Conservation (phyloP, 2,113 vertebrate genomes). For the Paramisgurnus dabryanus region DNA sequence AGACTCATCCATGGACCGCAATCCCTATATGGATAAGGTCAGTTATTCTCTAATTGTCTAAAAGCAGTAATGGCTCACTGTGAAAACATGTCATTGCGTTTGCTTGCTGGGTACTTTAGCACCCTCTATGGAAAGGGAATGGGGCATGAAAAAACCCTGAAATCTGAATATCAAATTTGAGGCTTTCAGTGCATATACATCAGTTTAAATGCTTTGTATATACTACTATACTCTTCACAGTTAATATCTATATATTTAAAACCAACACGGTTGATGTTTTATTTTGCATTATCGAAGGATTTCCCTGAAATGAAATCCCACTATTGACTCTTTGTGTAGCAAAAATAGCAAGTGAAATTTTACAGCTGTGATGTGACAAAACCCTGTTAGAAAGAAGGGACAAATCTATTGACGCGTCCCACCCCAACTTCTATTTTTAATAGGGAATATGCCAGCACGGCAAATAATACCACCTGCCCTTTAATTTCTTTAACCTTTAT, state of each 20-base stretch:
- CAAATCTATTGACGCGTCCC: not conserved
- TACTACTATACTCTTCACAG: too few relatives aligned
- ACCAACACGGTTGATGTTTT: too few relatives aligned
- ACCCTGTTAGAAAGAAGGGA: not conserved
- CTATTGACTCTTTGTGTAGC: too few relatives aligned
- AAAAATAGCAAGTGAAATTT: not conserved
- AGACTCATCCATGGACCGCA: slow-evolving; percentile 91
- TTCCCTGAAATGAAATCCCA: too few relatives aligned
- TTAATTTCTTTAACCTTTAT: not conserved
- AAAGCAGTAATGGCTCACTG: not conserved
- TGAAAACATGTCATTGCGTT: not conserved
- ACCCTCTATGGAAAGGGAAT: slow-evolving; percentile 20
- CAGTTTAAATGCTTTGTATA: too few relatives aligned
- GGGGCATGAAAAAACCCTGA: not conserved
- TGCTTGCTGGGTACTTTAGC: not conserved
- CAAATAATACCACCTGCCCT: too few relatives aligned
- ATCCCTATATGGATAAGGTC: slow-evolving; percentile 93
- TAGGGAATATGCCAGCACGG: not conserved
- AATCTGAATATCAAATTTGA: not conserved
- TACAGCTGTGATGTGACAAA: not conserved
- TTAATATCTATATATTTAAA: too few relatives aligned
- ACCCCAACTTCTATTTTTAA: not conserved
- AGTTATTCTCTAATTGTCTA: slow-evolving; percentile 36
- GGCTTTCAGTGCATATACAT: not conserved
- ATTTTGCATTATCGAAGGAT: too few relatives aligned